These are phyloP conservation scores for Pachycephala philippinensis DNA, from an alignment of 2,113 vertebrate genomes.

Conservation along the genomic window DNA sequence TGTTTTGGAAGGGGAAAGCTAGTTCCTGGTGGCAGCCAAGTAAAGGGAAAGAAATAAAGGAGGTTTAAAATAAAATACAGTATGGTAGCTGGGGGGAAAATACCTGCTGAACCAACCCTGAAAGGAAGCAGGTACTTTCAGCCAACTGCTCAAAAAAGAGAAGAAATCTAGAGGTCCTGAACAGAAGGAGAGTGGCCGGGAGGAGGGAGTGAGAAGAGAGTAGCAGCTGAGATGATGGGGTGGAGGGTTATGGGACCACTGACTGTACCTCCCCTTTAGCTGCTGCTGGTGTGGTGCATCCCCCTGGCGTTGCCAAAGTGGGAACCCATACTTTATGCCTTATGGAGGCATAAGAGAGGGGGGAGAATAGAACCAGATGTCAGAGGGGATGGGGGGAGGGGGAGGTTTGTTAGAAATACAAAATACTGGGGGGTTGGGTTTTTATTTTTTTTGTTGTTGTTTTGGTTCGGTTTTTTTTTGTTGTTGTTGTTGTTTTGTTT, in stretches of 20 bases:
- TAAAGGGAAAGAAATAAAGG: not conserved
- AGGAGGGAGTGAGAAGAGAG: not conserved
- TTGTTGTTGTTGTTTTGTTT: too few species aligned
- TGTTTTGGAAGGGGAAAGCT: not conserved
- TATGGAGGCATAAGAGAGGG: too few species aligned
- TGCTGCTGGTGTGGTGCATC: not conserved
- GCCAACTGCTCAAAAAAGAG: not conserved
- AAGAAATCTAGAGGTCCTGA: conserved; percentile 7
- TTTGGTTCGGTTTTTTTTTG: not conserved
- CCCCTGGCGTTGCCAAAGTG: not conserved
- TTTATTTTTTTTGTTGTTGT: not conserved
- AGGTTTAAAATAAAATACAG: not conserved
- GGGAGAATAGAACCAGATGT: not conserved
- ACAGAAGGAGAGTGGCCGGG: not conserved
- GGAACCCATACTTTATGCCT: not conserved
- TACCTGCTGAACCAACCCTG: not conserved
- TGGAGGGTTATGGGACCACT: not conserved
- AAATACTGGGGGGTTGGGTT: not conserved
- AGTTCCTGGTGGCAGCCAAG: not conserved
- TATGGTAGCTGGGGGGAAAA: not conserved
- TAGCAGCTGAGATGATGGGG: not conserved
- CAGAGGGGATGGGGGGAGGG: not conserved
- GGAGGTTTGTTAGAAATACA: conserved; percentile 23
- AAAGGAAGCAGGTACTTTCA: conserved; percentile 30
- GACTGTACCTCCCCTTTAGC: not conserved